phyloP scores from a whole-genome alignment of 2,797 vertebrate species.

The Eulemur rubriventer region DNA sequence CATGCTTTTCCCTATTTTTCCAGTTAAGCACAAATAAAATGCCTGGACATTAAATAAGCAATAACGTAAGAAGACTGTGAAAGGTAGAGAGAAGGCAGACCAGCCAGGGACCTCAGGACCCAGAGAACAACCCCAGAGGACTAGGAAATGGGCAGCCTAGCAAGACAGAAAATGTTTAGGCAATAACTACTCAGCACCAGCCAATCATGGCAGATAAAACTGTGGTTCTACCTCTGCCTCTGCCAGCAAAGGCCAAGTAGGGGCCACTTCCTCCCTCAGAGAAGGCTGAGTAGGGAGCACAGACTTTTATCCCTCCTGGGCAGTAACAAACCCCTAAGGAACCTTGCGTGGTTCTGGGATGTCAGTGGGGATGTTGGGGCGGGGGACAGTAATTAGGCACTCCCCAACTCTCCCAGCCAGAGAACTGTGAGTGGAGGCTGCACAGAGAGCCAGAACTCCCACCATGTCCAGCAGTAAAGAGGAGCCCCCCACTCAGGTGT shows the following conservation, averaged over 20 bases:
- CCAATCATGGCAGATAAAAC: not conserved
- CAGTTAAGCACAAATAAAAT: not conserved
- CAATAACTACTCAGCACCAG: not conserved
- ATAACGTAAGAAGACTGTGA: not conserved
- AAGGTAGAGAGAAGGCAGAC: not conserved
- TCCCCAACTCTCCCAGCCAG: not conserved
- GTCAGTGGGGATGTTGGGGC: not conserved
- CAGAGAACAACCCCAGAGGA: not conserved
- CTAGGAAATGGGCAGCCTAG: not conserved
- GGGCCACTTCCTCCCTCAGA: not conserved
- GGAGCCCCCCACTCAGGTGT: not conserved
- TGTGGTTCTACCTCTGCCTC: not conserved
- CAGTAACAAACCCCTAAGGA: not conserved
- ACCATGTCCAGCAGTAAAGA: not conserved
- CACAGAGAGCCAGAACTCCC: not conserved
- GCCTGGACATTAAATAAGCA: fast-evolving
- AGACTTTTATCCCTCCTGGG: not conserved
- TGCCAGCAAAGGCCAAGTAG: not conserved
- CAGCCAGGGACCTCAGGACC: not conserved
- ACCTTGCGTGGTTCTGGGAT: not conserved
- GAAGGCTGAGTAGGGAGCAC: not conserved
- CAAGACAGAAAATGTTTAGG: not conserved
- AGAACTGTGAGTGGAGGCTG: not conserved
- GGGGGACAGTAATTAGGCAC: not conserved
- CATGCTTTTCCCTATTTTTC: not conserved